Evolutionary conservation across 2,797 vertebrate genomes (phyloP).

Genomic region (Onychomys leucogaster): DNA sequence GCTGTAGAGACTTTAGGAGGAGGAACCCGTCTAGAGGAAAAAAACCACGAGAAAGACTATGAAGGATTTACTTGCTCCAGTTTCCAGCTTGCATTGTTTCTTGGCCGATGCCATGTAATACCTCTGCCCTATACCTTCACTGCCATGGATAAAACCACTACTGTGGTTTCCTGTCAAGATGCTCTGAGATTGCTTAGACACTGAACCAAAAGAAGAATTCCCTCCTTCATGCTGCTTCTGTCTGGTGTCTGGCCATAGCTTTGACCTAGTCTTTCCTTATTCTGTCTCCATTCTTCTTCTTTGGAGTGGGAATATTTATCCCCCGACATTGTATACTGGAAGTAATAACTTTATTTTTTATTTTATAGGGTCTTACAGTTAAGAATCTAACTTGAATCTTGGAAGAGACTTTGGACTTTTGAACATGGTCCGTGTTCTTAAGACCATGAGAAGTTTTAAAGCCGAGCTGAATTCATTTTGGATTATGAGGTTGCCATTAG

Average conservation of each 20-base stretch:
- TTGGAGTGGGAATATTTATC: neutral
- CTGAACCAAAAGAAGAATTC: neutral
- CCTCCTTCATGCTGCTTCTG: neutral
- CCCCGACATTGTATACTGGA: neutral
- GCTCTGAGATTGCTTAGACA: neutral
- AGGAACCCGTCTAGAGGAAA: neutral
- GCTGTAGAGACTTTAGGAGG: neutral
- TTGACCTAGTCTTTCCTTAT: neutral
- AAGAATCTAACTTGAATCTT: neutral
- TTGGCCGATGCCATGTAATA: neutral
- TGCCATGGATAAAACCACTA: neutral
- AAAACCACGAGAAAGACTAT: neutral
- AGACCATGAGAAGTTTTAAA: neutral
- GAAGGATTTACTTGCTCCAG: neutral
- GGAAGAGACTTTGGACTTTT: neutral
- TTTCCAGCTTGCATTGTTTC: neutral
- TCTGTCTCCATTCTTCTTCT: neutral
- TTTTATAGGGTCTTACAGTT: neutral
- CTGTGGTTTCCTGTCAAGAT: too few species aligned
- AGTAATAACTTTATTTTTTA: neutral
- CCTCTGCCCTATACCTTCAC: neutral
- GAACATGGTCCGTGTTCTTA: neutral
- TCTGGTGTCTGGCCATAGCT: neutral
- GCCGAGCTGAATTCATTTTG: neutral
- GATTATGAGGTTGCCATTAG: neutral